Base-by-base conservation (phyloP, 2,797 vertebrate species). In the Simalia tracyae region DNA sequence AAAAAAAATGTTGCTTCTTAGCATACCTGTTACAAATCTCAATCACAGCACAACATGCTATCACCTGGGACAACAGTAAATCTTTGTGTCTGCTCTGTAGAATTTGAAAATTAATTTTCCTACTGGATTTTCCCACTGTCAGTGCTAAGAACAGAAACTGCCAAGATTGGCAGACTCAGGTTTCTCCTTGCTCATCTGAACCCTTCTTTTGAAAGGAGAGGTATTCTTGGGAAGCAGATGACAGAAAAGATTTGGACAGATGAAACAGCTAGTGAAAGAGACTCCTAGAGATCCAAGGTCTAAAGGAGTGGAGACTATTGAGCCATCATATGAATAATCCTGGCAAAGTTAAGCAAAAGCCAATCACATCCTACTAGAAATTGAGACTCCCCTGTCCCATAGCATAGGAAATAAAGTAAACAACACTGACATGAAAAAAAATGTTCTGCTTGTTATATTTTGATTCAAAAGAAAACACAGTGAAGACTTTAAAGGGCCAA, bases 281-380 rank as follows among this genome's bases (percentile, higher is more conserved):
- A 19, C 36, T 42, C 61, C 42, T 61, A 90, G 84, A 88, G 81
- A 93, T 86, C 8, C 88, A n/a, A 26, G 19, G 89, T 5, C 5
- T 90, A 36, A 15, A 54, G 92, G 89, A 0, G 50, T 24, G 22
- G n/a, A 90, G 24, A 90, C 1, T 4, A 61, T 61, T 76, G 2
- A 54, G 85, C 46, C 14, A 90, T 63, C 8, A 76, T 9, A 14
- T 36, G 31, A 0, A 68, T 31, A 88, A 86, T 3, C 63, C 94
- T 84, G 24, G 85, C 60, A 85, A 84, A 91, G 31, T 1, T 81
- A 88, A 92, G 31, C 76, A 90, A 89, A 95, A 85, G 31, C 57
- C 87, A 60, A 28, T 42, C 76, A 95, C 50, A 31, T 66, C 42
- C 4, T 0, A 26, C 2, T 3, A 84, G 15, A 15, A 63, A 2